Conservation (phyloP, 2,113 vertebrate species). For the Galemys pyrenaicus region DNA sequence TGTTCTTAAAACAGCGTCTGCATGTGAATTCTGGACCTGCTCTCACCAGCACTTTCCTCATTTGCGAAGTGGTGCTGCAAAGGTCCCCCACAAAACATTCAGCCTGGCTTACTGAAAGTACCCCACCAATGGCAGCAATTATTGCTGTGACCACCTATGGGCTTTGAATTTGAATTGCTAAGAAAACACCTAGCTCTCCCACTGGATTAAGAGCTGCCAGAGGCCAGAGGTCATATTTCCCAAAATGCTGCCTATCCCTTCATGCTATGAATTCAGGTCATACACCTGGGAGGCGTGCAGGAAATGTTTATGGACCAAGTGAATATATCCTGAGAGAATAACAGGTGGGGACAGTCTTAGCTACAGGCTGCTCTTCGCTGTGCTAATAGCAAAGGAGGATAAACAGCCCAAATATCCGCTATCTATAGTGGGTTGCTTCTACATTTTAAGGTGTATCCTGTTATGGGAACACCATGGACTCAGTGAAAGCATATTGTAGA, state of each 20-base stretch:
- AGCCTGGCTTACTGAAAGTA: neutral
- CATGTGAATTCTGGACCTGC: neutral
- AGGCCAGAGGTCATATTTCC: neutral
- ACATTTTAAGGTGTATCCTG: neutral
- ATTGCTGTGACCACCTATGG: rapidly evolving
- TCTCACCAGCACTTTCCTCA: neutral
- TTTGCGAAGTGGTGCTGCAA: neutral
- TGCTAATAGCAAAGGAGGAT: neutral
- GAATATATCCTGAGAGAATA: neutral
- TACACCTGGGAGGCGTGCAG: neutral
- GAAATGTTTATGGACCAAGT: neutral
- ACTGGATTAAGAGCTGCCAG: neutral
- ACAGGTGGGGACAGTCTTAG: neutral
- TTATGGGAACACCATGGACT: neutral
- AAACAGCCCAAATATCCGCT: neutral
- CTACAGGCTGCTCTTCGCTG: neutral
- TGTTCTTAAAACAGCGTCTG: neutral
- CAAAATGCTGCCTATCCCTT: neutral
- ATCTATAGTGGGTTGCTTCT: neutral
- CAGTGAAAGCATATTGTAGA: neutral
- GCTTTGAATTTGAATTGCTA: neutral
- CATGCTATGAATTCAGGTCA: neutral
- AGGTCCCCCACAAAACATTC: neutral
- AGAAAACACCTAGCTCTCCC: neutral
- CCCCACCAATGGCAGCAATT: rapidly evolving